These are phyloP conservation scores for Acanthiza pusilla DNA, from an alignment of 2,797 vertebrate genomes.

Conservation along the genomic window DNA sequence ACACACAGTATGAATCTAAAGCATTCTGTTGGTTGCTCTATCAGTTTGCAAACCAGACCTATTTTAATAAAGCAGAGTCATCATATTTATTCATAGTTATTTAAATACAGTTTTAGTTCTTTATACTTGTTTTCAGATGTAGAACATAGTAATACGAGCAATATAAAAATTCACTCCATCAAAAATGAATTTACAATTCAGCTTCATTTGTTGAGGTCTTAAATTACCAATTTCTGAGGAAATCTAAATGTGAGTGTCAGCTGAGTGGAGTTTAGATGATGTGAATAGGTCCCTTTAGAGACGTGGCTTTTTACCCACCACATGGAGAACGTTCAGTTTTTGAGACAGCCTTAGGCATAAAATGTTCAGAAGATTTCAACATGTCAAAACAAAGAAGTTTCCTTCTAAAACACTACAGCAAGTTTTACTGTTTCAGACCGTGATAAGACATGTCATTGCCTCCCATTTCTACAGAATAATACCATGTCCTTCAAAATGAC, in stretches of 20 bases:
- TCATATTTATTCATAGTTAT: neutral
- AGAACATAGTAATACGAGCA: neutral
- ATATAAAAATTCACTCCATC: neutral
- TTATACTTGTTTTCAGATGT: neutral
- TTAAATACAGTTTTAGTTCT: neutral
- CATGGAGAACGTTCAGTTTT: neutral
- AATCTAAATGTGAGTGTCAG: slow-evolving; percentile 20
- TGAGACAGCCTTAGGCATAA: slow-evolving; percentile 27
- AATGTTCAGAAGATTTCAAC: slow-evolving; percentile 32
- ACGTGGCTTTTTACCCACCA: neutral
- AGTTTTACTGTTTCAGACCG: neutral
- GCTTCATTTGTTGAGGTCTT: neutral
- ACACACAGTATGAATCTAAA: neutral
- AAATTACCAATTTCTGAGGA: slow-evolving; percentile 8
- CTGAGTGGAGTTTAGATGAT: slow-evolving; percentile 4
- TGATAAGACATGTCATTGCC: neutral
- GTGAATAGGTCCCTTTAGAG: slow-evolving; percentile 19
- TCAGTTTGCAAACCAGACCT: neutral
- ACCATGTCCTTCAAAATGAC: neutral
- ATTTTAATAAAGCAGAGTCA: neutral
- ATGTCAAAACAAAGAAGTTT: slow-evolving; percentile 39
- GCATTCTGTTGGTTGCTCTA: neutral
- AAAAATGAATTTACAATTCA: neutral
- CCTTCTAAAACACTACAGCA: neutral
- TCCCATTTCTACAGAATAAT: neutral